A percentile compares a stretch with the other conserved stretches of the same genome.
Evolutionary conservation across 2,888 invertebrate species (phyloP).

Genomic region (Clitarchus hookeri): DNA sequence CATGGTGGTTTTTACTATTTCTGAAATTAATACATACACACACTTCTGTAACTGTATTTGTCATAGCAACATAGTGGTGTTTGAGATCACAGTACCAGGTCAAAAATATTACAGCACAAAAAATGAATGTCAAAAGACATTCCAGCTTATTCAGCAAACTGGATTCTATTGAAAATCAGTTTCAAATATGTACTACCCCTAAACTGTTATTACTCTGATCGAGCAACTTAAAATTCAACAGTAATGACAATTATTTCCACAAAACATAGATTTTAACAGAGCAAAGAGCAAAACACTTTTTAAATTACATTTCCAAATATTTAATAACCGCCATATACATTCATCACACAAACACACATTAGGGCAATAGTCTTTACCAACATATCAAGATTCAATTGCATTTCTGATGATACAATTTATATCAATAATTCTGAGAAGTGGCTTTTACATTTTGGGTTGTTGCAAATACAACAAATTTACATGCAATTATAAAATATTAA

Average conservation of each 20-base stretch:
- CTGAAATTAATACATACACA: not conserved
- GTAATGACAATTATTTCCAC: not conserved
- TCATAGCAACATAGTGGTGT: not conserved
- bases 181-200: not conserved
- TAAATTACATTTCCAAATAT: not conserved
- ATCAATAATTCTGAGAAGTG: too few relatives aligned
- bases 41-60: not conserved
- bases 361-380: not conserved
- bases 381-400: not conserved
- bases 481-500: not conserved
- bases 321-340: not conserved
- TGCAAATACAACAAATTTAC: too few relatives aligned
- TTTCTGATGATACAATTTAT: not conserved
- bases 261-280: not conserved
- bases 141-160: not conserved
- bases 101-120: not conserved
- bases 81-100: constrained; percentile 1
- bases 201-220: not conserved
- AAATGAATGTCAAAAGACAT: not conserved
- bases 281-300: not conserved
- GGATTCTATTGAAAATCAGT: too few relatives aligned
- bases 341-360: not conserved
- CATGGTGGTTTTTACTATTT: not conserved
- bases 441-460: too few relatives aligned
- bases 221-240: not conserved